These are phyloP conservation scores for Acrossocheilus wenchowensis DNA, from an alignment of 2,797 vertebrate species.

Conservation along the genomic window DNA sequence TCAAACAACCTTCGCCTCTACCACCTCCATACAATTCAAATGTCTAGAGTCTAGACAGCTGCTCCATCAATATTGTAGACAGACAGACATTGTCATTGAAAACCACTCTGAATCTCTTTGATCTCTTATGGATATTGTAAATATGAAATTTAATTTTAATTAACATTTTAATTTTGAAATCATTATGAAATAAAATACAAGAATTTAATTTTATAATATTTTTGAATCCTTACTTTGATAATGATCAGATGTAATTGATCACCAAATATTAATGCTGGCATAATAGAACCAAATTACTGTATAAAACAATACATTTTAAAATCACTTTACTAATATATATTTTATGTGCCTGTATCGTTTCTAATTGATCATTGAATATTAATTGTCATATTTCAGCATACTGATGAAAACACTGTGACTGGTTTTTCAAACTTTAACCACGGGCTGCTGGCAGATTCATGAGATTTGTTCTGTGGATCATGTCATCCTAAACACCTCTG, in stretches of 20 bases:
- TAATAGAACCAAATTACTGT: background rate
- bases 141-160: too few species aligned
- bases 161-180: too few species aligned
- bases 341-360: background rate
- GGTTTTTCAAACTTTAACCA: conserved; percentile 2
- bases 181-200: too few species aligned
- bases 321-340: background rate
- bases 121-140: background rate
- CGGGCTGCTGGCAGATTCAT: conserved; percentile 19
- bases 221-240: too few species aligned
- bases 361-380: background rate
- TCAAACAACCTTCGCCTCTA: background rate
- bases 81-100: conserved; percentile 1
- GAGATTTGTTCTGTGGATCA: conserved; percentile 41
- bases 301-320: background rate
- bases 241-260: background rate
- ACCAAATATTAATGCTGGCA: background rate
- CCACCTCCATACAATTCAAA: background rate
- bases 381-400: background rate
- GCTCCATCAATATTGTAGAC: background rate
- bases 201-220: too few species aligned
- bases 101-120: background rate
- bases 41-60: background rate
- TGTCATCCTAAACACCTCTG: conserved; percentile 38
- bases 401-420: background rate